Evolutionary conservation across 1,140 invertebrate species (phyloP).

Genomic region (Conopomorpha cramerella): DNA sequence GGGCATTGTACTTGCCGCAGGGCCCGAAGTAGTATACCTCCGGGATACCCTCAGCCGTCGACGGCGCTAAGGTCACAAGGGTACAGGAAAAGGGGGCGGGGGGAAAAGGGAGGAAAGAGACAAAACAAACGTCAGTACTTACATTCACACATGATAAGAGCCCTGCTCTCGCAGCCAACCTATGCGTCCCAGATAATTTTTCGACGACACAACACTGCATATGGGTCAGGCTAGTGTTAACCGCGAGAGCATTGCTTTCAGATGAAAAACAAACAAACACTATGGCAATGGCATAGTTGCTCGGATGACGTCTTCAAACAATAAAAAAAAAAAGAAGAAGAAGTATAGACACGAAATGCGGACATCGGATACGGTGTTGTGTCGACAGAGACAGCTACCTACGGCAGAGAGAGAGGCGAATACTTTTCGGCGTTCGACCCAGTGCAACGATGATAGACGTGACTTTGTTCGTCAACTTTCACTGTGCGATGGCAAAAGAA

Average conservation of each 20-base stretch:
- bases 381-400: slow-evolving; percentile 13
- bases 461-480: no score
- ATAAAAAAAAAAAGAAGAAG: slow-evolving; percentile 8
- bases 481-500: no score
- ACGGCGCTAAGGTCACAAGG: slow-evolving; percentile 35
- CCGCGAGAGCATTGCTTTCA: slow-evolving; percentile 46
- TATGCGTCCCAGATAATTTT: no score
- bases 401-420: slow-evolving; percentile 6
- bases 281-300: no score
- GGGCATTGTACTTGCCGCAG: slow-evolving; percentile 99
- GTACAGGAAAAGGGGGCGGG: slow-evolving; percentile 7
- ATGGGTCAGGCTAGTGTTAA: slow-evolving; percentile 20
- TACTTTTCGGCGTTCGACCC: background rate
- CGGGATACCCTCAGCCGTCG: slow-evolving; percentile 91
- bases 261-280: no score
- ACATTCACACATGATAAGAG: slow-evolving; percentile 18
- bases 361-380: slow-evolving; percentile 45
- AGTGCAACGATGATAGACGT: no score
- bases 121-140: slow-evolving; percentile 30
- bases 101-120: slow-evolving; percentile 15
- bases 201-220: slow-evolving; percentile 37
- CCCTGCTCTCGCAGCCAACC: slow-evolving; percentile 53
- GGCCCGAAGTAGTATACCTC: slow-evolving; percentile 99
- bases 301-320: slow-evolving; percentile 7
- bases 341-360: slow-evolving; percentile 6